Conservation (phyloP, 2,888 invertebrate genomes). For the Troglohyphantes excavatus region DNA sequence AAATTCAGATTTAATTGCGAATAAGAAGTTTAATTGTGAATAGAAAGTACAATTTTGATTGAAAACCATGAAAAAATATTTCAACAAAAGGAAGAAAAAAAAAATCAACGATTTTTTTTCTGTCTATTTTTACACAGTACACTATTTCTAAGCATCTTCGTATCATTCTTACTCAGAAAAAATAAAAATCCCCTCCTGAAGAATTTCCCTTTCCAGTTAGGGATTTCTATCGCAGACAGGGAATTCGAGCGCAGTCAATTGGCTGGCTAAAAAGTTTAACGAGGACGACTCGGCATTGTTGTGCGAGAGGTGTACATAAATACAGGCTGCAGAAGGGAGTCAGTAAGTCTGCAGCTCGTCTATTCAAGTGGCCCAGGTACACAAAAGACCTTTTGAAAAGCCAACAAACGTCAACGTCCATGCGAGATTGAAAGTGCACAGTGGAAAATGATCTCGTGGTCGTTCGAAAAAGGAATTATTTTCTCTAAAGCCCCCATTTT, state of each 20-base stretch:
- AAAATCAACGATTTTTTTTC: too few species aligned
- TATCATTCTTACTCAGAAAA: too few species aligned
- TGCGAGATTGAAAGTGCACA: background rate
- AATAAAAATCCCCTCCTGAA: background rate
- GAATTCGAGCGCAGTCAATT: constrained; percentile 28
- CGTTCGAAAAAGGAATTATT: constrained; percentile 8
- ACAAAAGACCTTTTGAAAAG: constrained; percentile 35
- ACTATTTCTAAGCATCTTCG: too few species aligned
- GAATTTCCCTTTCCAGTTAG: background rate
- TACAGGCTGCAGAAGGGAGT: constrained; percentile 40
- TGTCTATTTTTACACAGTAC: too few species aligned
- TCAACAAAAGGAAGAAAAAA: too few species aligned
- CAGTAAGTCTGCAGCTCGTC: constrained; percentile 59
- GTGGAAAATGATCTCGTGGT: constrained; percentile 2
- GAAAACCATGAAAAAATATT: too few species aligned
- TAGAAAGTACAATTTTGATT: too few species aligned
- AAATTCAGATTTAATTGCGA: too few species aligned
- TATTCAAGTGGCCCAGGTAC: background rate
- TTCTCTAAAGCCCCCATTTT: background rate
- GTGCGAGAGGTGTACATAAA: constrained; percentile 47
- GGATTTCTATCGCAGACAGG: background rate
- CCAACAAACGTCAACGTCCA: constrained; percentile 49
- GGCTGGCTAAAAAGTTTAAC: constrained; percentile 20
- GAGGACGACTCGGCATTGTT: constrained; percentile 30
- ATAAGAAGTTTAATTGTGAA: too few species aligned